These are phyloP conservation scores for Allolobophora icterica DNA, from an alignment of 2,888 invertebrate genomes.

Conservation along the genomic window DNA sequence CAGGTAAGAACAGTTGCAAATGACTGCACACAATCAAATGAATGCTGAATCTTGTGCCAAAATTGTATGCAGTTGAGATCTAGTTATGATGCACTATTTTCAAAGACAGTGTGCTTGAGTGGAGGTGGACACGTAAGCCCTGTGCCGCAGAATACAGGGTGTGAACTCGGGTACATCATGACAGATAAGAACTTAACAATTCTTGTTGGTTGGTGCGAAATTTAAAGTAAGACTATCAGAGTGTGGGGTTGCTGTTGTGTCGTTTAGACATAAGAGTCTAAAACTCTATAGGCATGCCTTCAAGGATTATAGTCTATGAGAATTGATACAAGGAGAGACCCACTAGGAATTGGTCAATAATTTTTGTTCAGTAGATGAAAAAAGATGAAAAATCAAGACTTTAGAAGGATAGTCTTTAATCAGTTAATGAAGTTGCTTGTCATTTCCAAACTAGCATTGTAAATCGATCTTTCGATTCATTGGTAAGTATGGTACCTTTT, in stretches of 20 bases:
- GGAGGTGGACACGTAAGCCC: not conserved
- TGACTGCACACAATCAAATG: not conserved
- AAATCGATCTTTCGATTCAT: not conserved
- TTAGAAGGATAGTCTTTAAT: not conserved
- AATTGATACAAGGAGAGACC: not conserved
- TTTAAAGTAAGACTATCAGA: not conserved
- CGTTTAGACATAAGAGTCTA: too few relatives aligned
- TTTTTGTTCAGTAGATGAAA: not conserved
- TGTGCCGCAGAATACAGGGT: not conserved
- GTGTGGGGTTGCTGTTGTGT: not conserved
- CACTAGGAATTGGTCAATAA: not conserved
- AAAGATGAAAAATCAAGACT: too few relatives aligned
- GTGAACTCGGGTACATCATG: not conserved
- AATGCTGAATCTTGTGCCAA: not conserved
- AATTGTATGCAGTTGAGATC: too few relatives aligned
- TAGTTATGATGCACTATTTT: not conserved
- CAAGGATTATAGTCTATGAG: not conserved
- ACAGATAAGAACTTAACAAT: not conserved
- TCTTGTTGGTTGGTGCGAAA: not conserved
- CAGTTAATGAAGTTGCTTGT: not conserved
- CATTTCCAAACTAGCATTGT: not conserved
- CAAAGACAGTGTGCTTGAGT: too few relatives aligned
- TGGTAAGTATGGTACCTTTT: not conserved
- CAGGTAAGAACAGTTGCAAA: slow-evolving; percentile 63
- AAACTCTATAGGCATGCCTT: not conserved